Percentiles rank a stretch among this genome's conserved stretches.
Evolutionary conservation across 2,797 vertebrate genomes (phyloP).

Genomic region (Sciaenops ocellatus): DNA sequence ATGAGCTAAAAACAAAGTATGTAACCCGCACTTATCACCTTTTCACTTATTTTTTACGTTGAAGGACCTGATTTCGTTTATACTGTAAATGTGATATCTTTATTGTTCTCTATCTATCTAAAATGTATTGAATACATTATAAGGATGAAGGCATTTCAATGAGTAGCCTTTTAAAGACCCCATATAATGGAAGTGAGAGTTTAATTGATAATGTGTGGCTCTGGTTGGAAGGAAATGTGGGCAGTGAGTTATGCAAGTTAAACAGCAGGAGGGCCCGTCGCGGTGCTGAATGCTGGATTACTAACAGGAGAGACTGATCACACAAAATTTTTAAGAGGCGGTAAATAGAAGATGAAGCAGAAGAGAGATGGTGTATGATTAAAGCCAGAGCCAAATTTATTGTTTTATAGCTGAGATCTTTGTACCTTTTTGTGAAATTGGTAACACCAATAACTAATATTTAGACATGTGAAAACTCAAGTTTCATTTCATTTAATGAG

Average conservation of each 20-base stretch:
- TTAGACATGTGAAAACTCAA: slow-evolving; percentile 14
- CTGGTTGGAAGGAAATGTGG: slow-evolving; percentile 35
- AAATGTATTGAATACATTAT: slow-evolving; percentile 62
- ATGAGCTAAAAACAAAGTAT: slow-evolving; percentile 37
- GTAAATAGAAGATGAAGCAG: slow-evolving; percentile 41
- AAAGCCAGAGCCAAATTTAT: slow-evolving; percentile 36
- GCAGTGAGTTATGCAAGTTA: slow-evolving; percentile 43
- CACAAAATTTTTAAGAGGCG: slow-evolving; percentile 22
- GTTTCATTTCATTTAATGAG: slow-evolving; percentile 19
- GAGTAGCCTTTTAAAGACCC: slow-evolving; percentile 55
- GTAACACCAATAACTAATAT: slow-evolving; percentile 6
- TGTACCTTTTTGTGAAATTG: slow-evolving; percentile 61
- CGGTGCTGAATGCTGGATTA: slow-evolving; percentile 41
- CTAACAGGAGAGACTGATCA: slow-evolving; percentile 61
- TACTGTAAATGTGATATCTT: slow-evolving; percentile 56
- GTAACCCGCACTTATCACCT: slow-evolving; percentile 52
- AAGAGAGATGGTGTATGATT: slow-evolving; percentile 14
- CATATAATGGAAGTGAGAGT: slow-evolving; percentile 37
- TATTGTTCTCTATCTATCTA: slow-evolving; percentile 44
- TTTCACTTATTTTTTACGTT: slow-evolving; percentile 32
- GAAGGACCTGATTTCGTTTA: slow-evolving; percentile 59
- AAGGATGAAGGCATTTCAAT: slow-evolving; percentile 50
- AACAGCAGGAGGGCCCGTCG: slow-evolving; percentile 48
- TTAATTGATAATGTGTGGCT: slow-evolving; percentile 37
- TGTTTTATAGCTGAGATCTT: slow-evolving; percentile 34